Conservation (phyloP, 2,113 vertebrate species). For the Stigmatopora argus region DNA sequence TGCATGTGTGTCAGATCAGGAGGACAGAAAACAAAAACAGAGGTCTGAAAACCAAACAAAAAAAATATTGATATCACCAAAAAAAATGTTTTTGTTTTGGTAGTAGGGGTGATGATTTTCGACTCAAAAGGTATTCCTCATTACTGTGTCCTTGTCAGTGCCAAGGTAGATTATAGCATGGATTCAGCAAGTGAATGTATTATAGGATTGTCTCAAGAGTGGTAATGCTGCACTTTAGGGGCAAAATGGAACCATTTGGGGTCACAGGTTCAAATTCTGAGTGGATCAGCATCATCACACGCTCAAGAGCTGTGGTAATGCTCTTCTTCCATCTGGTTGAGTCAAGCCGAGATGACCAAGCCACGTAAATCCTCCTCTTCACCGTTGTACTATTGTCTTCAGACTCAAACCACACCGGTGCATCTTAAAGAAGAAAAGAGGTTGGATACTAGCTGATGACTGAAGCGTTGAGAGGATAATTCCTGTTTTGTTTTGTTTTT, state of each 20-base stretch:
- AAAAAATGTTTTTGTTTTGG: background rate
- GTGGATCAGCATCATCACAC: slow-evolving; percentile 51
- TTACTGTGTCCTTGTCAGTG: slow-evolving; percentile 8
- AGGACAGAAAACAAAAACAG: too few relatives aligned
- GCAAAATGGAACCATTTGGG: slow-evolving; percentile 39
- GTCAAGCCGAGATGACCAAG: slow-evolving; percentile 20
- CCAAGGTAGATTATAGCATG: slow-evolving; percentile 42
- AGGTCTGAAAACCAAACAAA: too few relatives aligned
- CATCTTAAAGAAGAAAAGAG: slow-evolving; percentile 46
- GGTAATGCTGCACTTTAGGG: slow-evolving; percentile 43
- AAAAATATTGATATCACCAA: too few relatives aligned
- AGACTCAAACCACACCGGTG: slow-evolving; percentile 34
- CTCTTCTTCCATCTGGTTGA: slow-evolving; percentile 44
- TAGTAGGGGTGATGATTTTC: too few relatives aligned
- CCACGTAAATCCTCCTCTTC: slow-evolving; percentile 46
- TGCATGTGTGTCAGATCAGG: too few relatives aligned
- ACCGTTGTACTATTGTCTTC: slow-evolving; percentile 33
- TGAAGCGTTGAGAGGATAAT: slow-evolving; percentile 43
- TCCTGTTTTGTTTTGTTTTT: slow-evolving; percentile 23
- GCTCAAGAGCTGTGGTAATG: slow-evolving; percentile 55
- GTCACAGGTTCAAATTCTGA: slow-evolving; percentile 59
- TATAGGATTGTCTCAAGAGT: slow-evolving; percentile 33
- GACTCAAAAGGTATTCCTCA: slow-evolving; percentile 3
- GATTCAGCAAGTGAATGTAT: slow-evolving; percentile 38
- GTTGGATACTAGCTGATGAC: slow-evolving; percentile 48